A percentile compares a stretch with the other conserved stretches of the same genome.
Evolutionary conservation across 2,888 invertebrate species (phyloP).

Genomic region (Chymomyza fuscimana): DNA sequence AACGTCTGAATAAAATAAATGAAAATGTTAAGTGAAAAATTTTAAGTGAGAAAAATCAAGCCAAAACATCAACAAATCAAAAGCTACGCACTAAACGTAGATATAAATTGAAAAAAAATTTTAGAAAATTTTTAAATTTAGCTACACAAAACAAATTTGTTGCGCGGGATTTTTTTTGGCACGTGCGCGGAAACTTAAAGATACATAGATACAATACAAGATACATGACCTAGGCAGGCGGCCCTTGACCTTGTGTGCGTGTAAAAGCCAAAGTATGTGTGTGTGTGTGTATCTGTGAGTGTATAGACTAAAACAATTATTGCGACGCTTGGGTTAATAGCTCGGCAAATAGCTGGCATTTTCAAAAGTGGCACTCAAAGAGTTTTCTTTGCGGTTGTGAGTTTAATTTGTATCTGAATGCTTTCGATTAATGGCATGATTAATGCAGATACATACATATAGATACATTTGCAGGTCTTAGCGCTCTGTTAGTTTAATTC

Average conservation of each 20-base stretch:
- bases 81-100: neutral
- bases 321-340: neutral
- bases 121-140: slow-evolving; percentile 3
- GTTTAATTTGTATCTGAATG: slow-evolving; percentile 37
- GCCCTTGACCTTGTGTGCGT: slow-evolving; percentile 66
- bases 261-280: slow-evolving; percentile 23
- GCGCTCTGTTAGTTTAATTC: slow-evolving; percentile 11
- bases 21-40: neutral
- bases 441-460: slow-evolving; percentile 46
- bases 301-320: neutral
- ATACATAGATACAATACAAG: neutral
- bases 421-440: slow-evolving; percentile 36
- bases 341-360: neutral
- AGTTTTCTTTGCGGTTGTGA: slow-evolving; percentile 9
- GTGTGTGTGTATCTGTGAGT: slow-evolving; percentile 16
- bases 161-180: slow-evolving; percentile 9
- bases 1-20: slow-evolving; percentile 1
- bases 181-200: neutral
- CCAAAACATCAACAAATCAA: slow-evolving; percentile 1
- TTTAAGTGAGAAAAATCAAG: neutral
- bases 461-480: slow-evolving; percentile 39
- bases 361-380: neutral
- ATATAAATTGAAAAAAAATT: neutral
- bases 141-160: neutral
- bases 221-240: slow-evolving; percentile 61